A percentile compares a stretch with the other conserved stretches of the same genome.
Conservation (phyloP, 1,140 invertebrate genomes). For the Ceratoteleas bidentatus region DNA sequence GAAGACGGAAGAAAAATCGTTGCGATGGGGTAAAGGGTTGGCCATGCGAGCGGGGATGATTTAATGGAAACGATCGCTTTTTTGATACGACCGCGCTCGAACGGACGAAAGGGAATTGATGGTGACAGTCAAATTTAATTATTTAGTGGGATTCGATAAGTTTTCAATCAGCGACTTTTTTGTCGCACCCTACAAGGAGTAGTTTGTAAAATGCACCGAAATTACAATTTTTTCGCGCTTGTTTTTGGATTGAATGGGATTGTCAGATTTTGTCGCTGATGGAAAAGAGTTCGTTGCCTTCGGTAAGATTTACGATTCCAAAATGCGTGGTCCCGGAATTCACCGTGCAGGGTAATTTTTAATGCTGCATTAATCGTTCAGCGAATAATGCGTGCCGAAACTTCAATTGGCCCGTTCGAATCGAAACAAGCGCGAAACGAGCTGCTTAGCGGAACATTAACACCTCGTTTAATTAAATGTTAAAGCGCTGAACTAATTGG, state of each 20-base stretch:
- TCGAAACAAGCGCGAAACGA: slow-evolving; percentile 1
- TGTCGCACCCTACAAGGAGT: slow-evolving; percentile 10
- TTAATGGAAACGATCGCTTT: slow-evolving; percentile 33
- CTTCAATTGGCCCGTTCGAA: not conserved
- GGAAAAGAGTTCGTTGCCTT: too few relatives aligned
- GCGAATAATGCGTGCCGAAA: not conserved
- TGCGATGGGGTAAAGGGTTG: slow-evolving; percentile 35
- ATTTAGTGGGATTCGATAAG: slow-evolving; percentile 33
- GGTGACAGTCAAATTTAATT: slow-evolving; percentile 38
- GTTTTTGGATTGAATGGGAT: not conserved
- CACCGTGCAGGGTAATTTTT: too few relatives aligned
- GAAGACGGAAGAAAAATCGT: slow-evolving; percentile 47
- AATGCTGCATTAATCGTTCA: slow-evolving; percentile 1
- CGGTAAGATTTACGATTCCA: too few relatives aligned
- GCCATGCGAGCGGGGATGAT: slow-evolving; percentile 5
- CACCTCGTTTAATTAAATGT: slow-evolving; percentile 22
- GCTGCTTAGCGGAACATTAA: slow-evolving; percentile 27
- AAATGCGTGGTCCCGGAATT: too few relatives aligned
- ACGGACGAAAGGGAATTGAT: slow-evolving; percentile 28
- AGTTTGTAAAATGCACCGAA: slow-evolving; percentile 14
- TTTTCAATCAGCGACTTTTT: slow-evolving; percentile 38
- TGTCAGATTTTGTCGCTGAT: not conserved
- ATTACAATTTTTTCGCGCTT: not conserved
- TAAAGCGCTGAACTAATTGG: slow-evolving; percentile 1
- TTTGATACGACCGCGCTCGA: slow-evolving; percentile 18